Conservation (phyloP, 1,140 invertebrate genomes). For the Zaprionus capensis region DNA sequence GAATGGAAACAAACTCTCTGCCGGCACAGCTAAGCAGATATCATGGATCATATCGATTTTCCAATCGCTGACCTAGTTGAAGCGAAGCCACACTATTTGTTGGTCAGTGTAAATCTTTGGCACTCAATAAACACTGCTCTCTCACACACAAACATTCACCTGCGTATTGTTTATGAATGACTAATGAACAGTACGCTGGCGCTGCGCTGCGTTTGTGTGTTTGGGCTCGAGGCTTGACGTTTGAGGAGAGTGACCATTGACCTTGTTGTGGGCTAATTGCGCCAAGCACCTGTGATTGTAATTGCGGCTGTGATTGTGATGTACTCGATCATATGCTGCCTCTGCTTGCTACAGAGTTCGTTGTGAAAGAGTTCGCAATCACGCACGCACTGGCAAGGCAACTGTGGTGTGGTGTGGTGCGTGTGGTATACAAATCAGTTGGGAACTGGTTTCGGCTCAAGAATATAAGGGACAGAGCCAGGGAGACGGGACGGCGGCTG, state of each 20-base stretch:
- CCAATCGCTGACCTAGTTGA: constrained; percentile 3
- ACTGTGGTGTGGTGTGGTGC: constrained; percentile 22
- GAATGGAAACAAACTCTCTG: background rate
- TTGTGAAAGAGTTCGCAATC: constrained; percentile 26
- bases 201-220: constrained; percentile 17
- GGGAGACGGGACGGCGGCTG: background rate
- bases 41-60: constrained; percentile 44
- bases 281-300: constrained; percentile 52
- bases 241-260: constrained; percentile 57
- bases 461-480: constrained; percentile 6
- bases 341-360: background rate
- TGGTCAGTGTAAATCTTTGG: constrained; percentile 33
- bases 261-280: constrained; percentile 64
- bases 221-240: constrained; percentile 20
- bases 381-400: constrained; percentile 17
- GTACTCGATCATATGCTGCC: constrained; percentile 32
- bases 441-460: constrained; percentile 45
- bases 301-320: constrained; percentile 30
- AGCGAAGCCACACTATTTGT: constrained; percentile 22
- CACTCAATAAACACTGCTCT: constrained; percentile 24
- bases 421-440: constrained; percentile 57
- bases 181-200: constrained; percentile 44
- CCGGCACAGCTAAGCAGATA: background rate
- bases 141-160: constrained; percentile 1
- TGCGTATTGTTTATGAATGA: constrained; percentile 56